Conservation (phyloP, 1,140 invertebrate species). For the Magallana ariakensis region DNA sequence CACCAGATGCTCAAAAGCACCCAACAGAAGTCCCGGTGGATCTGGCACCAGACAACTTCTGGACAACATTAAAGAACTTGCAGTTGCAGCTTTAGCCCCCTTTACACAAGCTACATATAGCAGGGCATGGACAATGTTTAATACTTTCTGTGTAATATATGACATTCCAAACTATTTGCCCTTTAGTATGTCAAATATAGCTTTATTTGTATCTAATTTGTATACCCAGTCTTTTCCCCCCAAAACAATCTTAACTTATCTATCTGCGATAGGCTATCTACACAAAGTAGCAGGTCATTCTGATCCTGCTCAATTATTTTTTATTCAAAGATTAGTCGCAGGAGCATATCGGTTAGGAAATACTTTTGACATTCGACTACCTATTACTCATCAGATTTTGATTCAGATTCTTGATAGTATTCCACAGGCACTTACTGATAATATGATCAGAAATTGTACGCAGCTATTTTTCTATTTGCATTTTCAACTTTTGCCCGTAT, state of each 20-base stretch:
- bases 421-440: not conserved
- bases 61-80: slow-evolving; percentile 1
- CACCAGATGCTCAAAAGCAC: not conserved
- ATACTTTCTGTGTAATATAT: not conserved
- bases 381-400: not conserved
- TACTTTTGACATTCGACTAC: not conserved
- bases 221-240: not conserved
- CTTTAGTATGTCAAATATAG: not conserved
- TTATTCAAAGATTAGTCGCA: not conserved
- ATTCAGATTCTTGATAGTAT: not conserved
- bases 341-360: not conserved
- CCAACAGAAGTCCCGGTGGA: slow-evolving; percentile 10
- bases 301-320: not conserved
- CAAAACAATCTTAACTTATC: not conserved
- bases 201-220: not conserved
- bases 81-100: slow-evolving; percentile 6
- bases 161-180: not conserved
- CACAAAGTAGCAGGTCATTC: not conserved
- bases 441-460: too few relatives aligned
- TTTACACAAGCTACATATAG: slow-evolving; percentile 9
- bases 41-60: slow-evolving; percentile 6
- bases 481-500: not conserved
- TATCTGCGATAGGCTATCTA: not conserved
- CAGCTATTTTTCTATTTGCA: not conserved
- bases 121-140: not conserved